A percentile compares a stretch with the other conserved stretches of the same genome.
Conservation (phyloP, 1,140 invertebrate species). For the Mycetomoellerius zeteki region DNA sequence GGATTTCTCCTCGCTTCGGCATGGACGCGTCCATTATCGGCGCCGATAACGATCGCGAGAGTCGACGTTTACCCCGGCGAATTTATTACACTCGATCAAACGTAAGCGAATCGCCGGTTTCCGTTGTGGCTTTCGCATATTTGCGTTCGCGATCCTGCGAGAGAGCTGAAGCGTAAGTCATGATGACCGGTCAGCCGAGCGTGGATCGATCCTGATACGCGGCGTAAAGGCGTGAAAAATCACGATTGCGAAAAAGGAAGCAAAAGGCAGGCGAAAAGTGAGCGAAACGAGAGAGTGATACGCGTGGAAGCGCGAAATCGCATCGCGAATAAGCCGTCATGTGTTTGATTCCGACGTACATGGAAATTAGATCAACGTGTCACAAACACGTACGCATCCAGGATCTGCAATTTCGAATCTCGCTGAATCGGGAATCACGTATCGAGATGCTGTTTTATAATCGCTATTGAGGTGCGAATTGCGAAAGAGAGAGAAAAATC, state of each 20-base stretch:
- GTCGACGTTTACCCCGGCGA: conserved; percentile 13
- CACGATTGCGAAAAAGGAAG: conserved; percentile 19
- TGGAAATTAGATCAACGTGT: conserved; percentile 79
- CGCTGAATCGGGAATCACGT: conserved; percentile 22
- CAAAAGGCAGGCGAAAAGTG: background rate
- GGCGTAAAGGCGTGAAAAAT: background rate
- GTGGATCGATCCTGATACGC: conserved; percentile 22
- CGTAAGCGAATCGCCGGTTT: conserved; percentile 15
- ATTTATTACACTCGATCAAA: conserved; percentile 43
- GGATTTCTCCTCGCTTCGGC: background rate
- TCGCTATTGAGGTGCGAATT: background rate
- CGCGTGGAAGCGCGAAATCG: conserved; percentile 37
- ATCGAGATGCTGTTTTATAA: conserved; percentile 16
- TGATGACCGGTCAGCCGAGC: conserved; percentile 6
- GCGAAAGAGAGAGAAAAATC: background rate
- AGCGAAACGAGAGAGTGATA: conserved; percentile 32
- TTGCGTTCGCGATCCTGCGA: conserved; percentile 20
- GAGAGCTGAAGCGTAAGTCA: conserved; percentile 4
- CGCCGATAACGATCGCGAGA: conserved; percentile 42
- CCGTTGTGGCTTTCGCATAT: conserved; percentile 27
- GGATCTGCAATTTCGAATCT: conserved; percentile 52
- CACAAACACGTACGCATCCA: conserved; percentile 47
- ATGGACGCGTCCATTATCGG: conserved; percentile 18
- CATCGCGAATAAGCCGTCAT: conserved; percentile 40
- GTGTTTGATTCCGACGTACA: conserved; percentile 24